phyloP scores from a whole-genome alignment of 2,113 vertebrate genomes.

The Pungitius pungitius region DNA sequence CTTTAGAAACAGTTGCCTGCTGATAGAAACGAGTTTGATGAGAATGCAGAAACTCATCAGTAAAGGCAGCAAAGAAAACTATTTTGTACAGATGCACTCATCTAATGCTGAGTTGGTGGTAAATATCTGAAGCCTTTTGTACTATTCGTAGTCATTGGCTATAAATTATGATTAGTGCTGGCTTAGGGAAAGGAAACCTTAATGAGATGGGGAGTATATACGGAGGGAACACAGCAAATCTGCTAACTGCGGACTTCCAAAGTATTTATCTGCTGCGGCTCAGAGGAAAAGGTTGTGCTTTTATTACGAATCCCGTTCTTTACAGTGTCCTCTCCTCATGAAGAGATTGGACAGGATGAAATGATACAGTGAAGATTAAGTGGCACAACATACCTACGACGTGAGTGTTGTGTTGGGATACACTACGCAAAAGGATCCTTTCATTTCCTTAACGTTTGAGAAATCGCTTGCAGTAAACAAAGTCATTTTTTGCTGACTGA shows the following conservation, averaged over 20 bases:
- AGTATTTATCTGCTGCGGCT: not conserved
- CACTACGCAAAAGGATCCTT: not conserved
- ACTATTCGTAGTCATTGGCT: not conserved
- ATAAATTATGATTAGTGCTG: not conserved
- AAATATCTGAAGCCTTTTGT: not conserved
- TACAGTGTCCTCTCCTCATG: not conserved
- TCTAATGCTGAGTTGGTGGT: not conserved
- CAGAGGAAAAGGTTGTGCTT: too few species aligned
- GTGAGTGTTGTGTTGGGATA: not conserved
- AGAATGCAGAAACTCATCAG: not conserved
- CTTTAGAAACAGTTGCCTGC: not conserved
- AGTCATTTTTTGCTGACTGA: slow-evolving; percentile 53
- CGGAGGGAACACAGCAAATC: not conserved
- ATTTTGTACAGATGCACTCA: not conserved
- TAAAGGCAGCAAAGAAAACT: not conserved
- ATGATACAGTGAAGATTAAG: not conserved
- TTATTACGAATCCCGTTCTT: not conserved
- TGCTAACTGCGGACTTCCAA: not conserved
- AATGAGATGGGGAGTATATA: not conserved
- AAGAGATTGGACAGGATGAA: not conserved
- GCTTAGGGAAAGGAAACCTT: not conserved
- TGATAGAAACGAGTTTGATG: not conserved
- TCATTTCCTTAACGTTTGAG: not conserved
- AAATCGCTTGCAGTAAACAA: not conserved
- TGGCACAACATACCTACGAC: not conserved